A percentile compares a stretch with the other conserved stretches of the same genome.
These are phyloP conservation scores for Thryonomys swinderianus DNA, from an alignment of 2,113 vertebrate species.

Conservation along the genomic window DNA sequence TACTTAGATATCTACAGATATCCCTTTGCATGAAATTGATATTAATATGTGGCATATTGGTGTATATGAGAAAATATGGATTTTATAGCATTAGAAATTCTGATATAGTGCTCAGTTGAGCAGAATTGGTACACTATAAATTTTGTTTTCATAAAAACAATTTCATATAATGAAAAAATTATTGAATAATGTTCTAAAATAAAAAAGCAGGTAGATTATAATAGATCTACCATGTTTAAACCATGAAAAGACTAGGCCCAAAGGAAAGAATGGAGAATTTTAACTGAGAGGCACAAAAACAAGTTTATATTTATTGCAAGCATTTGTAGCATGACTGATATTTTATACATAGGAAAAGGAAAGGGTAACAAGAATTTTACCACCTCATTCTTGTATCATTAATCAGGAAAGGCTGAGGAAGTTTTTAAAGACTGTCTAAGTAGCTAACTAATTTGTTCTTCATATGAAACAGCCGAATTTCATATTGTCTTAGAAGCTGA, in stretches of 20 bases:
- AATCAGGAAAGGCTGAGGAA: background rate
- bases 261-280: background rate
- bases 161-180: background rate
- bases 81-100: background rate
- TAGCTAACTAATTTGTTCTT: background rate
- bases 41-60: background rate
- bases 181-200: background rate
- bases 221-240: background rate
- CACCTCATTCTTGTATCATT: background rate
- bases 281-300: background rate
- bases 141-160: background rate
- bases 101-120: background rate
- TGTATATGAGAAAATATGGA: background rate
- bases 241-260: background rate
- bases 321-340: background rate
- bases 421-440: background rate
- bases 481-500: background rate
- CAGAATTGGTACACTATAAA: background rate
- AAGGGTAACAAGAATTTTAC: background rate
- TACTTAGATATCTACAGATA: background rate
- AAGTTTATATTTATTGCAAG: background rate
- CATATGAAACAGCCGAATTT: slow-evolving; percentile 17
- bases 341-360: background rate
- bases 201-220: background rate
- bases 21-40: background rate